Conservation (phyloP, 2,797 vertebrate species). For the Myiothlypis coronata region DNA sequence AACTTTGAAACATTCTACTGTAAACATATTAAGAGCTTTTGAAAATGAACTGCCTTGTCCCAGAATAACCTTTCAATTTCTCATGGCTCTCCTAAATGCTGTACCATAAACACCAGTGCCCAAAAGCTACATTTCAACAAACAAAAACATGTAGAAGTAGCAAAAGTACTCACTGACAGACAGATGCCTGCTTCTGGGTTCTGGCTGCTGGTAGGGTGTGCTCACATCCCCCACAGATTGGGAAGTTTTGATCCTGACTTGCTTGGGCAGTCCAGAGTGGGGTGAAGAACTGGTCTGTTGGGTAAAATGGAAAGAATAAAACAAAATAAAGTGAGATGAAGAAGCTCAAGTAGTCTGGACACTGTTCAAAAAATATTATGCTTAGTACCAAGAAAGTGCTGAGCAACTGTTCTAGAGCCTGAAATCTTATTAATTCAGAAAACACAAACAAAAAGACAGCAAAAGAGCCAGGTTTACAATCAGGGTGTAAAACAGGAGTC, state of each 20-base stretch:
- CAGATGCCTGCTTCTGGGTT: constrained; percentile 89
- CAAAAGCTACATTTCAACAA: background rate
- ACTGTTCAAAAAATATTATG: background rate
- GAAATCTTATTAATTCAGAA: background rate
- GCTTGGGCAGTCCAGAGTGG: constrained; percentile 83
- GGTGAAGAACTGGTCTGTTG: constrained; percentile 80
- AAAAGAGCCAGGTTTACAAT: background rate
- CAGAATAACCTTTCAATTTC: constrained; percentile 20
- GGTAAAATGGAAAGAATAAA: constrained; percentile 1
- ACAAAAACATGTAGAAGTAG: background rate
- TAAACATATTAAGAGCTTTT: constrained; percentile 10
- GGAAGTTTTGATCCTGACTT: constrained; percentile 94
- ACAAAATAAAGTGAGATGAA: background rate
- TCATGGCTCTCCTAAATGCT: background rate
- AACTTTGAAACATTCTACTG: background rate
- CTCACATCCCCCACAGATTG: constrained; percentile 91
- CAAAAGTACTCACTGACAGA: constrained; percentile 86
- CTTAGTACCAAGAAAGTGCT: background rate
- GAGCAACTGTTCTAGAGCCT: background rate
- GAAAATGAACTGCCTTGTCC: constrained; percentile 22
- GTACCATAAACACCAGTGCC: background rate
- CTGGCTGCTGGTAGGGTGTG: constrained; percentile 83
- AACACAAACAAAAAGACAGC: background rate
- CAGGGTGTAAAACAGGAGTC: background rate
- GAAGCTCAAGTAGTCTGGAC: background rate